Conservation (phyloP, 2,888 invertebrate species). For the Nomada ruficornis region DNA sequence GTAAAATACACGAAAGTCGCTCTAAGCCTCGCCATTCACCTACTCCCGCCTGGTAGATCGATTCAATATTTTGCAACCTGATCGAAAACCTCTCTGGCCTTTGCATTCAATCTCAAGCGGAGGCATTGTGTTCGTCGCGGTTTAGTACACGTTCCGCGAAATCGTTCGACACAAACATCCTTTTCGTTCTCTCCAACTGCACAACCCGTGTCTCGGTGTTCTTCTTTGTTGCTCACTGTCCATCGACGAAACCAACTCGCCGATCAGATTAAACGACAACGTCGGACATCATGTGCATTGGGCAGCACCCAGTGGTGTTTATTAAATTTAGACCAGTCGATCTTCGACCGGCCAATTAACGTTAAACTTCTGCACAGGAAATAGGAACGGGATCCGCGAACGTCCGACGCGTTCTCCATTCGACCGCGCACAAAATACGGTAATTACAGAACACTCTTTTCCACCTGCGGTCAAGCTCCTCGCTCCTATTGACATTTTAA, state of each 20-base stretch:
- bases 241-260: constrained; percentile 1
- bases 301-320: constrained; percentile 15
- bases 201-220: background rate
- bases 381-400: constrained; percentile 33
- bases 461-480: background rate
- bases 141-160: constrained; percentile 55
- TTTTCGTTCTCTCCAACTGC: background rate
- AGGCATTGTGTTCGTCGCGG: constrained; percentile 46
- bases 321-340: constrained; percentile 47
- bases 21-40: constrained; percentile 75
- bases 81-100: constrained; percentile 65
- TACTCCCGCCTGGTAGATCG: constrained; percentile 66
- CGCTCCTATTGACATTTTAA: background rate
- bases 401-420: constrained; percentile 45
- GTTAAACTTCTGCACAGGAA: constrained; percentile 50
- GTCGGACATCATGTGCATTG: constrained; percentile 23
- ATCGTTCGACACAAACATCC: constrained; percentile 15
- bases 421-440: constrained; percentile 19
- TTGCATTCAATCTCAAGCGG: constrained; percentile 42
- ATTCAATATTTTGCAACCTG: constrained; percentile 75
- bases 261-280: constrained; percentile 1
- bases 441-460: constrained; percentile 36
- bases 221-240: background rate
- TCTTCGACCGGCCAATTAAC: constrained; percentile 31
- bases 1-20: constrained; percentile 60